These are phyloP conservation scores for Apis cerana DNA, from an alignment of 1,140 invertebrate species.

Conservation along the genomic window DNA sequence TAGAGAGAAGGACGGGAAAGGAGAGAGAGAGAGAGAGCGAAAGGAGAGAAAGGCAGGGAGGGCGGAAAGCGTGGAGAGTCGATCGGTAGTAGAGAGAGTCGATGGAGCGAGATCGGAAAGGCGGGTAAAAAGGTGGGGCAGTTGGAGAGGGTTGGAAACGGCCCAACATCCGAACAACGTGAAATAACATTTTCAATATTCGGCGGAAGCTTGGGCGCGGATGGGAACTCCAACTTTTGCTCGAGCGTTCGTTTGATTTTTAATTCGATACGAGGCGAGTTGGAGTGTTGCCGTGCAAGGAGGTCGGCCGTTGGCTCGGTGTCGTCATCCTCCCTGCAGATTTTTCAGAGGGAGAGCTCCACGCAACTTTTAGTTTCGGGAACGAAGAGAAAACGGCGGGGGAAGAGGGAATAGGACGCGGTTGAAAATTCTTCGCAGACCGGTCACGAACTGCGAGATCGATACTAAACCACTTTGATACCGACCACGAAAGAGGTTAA, in stretches of 20 bases:
- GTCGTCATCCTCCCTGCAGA: neutral
- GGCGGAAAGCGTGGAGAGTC: constrained; percentile 2
- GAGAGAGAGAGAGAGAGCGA: neutral
- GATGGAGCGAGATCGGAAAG: constrained; percentile 1
- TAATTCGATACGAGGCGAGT: constrained; percentile 49
- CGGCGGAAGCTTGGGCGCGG: constrained; percentile 25
- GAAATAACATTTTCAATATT: constrained; percentile 69
- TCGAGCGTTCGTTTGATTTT: neutral
- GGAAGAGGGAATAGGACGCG: neutral
- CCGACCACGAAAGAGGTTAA: constrained; percentile 40
- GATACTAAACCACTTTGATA: constrained; percentile 57
- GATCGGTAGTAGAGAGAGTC: neutral
- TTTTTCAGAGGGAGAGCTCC: neutral
- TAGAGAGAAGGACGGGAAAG: neutral
- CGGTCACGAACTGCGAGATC: constrained; percentile 54
- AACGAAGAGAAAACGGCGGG: neutral
- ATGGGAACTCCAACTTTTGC: constrained; percentile 14
- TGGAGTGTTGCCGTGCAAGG: neutral
- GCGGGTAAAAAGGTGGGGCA: constrained; percentile 10
- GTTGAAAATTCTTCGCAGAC: constrained; percentile 41
- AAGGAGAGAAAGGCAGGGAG: neutral
- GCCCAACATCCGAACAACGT: constrained; percentile 59
- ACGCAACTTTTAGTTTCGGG: neutral
- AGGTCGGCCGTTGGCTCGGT: neutral
- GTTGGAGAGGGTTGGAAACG: constrained; percentile 42